Evolutionary conservation across 2,113 vertebrate species (phyloP).

Genomic region (Coptodon rendalli): DNA sequence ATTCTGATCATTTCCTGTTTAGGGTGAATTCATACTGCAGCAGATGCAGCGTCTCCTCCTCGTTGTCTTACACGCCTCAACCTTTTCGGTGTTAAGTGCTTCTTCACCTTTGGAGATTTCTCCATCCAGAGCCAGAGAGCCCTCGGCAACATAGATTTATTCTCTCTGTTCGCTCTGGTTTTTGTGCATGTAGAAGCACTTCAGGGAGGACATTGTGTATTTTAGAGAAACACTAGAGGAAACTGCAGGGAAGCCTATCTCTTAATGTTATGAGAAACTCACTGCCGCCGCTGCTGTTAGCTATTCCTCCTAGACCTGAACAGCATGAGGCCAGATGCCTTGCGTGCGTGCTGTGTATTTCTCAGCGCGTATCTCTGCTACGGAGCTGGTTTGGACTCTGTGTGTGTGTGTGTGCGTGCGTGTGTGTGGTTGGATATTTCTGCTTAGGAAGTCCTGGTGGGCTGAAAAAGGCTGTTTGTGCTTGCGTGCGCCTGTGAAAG

Average conservation of each 20-base stretch:
- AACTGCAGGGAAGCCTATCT: not conserved
- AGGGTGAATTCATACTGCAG: not conserved
- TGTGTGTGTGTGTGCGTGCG: not conserved
- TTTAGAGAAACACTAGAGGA: not conserved
- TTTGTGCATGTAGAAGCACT: not conserved
- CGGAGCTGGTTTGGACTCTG: not conserved
- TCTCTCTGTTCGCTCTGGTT: not conserved
- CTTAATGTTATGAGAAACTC: not conserved
- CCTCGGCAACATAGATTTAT: not conserved
- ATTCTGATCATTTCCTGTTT: not conserved
- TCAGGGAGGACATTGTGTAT: not conserved
- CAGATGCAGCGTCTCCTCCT: not conserved
- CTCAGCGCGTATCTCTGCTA: accelerated
- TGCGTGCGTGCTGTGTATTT: not conserved
- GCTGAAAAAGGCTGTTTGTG: not conserved
- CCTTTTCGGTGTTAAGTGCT: not conserved
- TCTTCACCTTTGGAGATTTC: not conserved
- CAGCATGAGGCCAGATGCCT: slow-evolving; percentile 7
- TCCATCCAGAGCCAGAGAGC: not conserved
- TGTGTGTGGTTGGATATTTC: not conserved
- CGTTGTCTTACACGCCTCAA: not conserved
- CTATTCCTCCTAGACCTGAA: not conserved
- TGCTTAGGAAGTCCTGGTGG: not conserved
- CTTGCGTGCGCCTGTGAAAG: not conserved
- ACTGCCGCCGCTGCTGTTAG: not conserved